Base-by-base conservation (phyloP, 2,113 vertebrate genomes). In the Microcebus griseorufus region DNA sequence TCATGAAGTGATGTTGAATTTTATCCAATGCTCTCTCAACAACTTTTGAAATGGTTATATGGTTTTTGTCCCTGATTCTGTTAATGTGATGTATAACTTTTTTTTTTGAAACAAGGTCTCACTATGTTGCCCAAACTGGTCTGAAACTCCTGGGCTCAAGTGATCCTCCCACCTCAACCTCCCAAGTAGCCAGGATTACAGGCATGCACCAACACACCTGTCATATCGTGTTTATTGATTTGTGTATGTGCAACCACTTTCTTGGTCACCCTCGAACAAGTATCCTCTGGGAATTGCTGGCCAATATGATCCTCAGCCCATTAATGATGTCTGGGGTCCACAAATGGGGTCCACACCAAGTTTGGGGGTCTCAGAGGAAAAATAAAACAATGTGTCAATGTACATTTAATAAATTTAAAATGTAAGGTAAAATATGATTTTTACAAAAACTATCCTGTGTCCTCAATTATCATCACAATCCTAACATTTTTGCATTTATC, bases 321-420 rank as follows among this genome's bases (percentile, higher is more conserved):
- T 17, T 39, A 79, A 12, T 67, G 48, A 45, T 55, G 23, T 34
- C 39, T 79, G 29, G 39, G 65, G 55, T 48, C 60, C 34, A 65
- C 64, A 48, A 37, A 95, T 88, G 25, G 22, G 32, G 29, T 83
- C 34, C 29, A 82, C 53, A 39, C 11, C 60, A 17, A 88, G n/a
- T n/a, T 69, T 65, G 93, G 53, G 51, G 53, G 25, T 67, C 81
- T 95, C n/a, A 32, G 39, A 85, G 65, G 23, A 58, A 81, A 94
- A 78, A 42, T 45, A 42, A 97, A 93, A 83, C 51, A 84, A 64
- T 53, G 7, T 70, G 29, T 73, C 12, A 39, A 55, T 9, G 51
- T 72, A 58, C 29, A 89, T 88, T 76, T 83, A 73, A 91, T 84
- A 88, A 34, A 73, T n/a, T 85, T 81, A 34, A 80, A 94, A 76